These are phyloP conservation scores for Varanus salvator DNA, from an alignment of 2,113 vertebrate species.

Conservation along the genomic window DNA sequence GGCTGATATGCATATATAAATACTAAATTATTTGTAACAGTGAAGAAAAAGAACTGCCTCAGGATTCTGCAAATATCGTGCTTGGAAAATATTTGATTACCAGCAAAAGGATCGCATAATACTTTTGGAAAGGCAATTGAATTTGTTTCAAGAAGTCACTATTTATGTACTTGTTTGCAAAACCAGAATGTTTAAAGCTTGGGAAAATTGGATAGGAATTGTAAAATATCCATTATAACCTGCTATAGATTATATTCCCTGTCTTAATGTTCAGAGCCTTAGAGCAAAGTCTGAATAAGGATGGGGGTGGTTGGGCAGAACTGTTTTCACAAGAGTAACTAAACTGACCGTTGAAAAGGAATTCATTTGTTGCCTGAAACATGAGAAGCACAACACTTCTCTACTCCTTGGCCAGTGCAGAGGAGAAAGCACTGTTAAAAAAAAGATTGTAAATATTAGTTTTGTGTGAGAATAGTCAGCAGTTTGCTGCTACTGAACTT, in stretches of 20 bases:
- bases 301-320: too few relatives aligned
- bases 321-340: neutral
- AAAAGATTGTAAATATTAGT: neutral
- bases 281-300: neutral
- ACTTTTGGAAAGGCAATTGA: neutral
- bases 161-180: neutral
- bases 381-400: neutral
- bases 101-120: neutral
- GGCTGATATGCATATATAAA: slow-evolving; percentile 44
- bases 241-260: neutral
- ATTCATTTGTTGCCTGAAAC: neutral
- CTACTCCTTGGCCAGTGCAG: neutral
- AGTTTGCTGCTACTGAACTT: neutral
- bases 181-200: neutral
- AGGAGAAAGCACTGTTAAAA: rapidly evolving
- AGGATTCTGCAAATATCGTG: slow-evolving; percentile 41
- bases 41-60: slow-evolving; percentile 63
- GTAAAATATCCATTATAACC: neutral
- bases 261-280: neutral
- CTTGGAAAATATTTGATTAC: slow-evolving; percentile 38
- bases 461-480: neutral
- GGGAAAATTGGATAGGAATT: too few relatives aligned
- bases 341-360: rapidly evolving
- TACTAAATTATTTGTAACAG: slow-evolving; percentile 72
- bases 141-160: neutral